A percentile compares a stretch with the other conserved stretches of the same genome.
These are phyloP conservation scores for Tachysurus fulvidraco DNA, from an alignment of 2,113 vertebrate species.

Conservation along the genomic window DNA sequence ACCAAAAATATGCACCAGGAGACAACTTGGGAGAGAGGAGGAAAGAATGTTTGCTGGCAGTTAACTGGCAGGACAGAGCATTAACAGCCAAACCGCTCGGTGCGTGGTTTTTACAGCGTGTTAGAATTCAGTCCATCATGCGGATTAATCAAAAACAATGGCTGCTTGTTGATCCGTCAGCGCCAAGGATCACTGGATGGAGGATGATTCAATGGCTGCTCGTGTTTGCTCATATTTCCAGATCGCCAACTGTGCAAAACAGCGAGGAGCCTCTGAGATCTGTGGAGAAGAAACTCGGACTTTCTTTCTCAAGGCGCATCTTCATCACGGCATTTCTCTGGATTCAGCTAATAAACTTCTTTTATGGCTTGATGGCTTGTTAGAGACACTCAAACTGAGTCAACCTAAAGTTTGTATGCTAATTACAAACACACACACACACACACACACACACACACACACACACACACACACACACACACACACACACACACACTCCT, in stretches of 20 bases:
- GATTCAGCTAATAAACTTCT: background rate
- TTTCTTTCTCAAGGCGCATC: background rate
- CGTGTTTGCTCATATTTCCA: background rate
- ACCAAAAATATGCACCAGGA: slow-evolving; percentile 5
- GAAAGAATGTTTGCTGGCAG: slow-evolving; percentile 11
- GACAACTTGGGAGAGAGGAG: slow-evolving; percentile 12
- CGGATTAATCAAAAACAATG: background rate
- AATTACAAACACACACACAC: background rate
- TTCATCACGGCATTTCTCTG: background rate
- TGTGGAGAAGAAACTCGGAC: background rate
- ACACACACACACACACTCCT: background rate
- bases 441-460: background rate
- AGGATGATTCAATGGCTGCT: background rate
- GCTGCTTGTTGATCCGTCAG: slow-evolving; percentile 14
- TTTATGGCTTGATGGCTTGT: background rate
- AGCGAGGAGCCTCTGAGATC: background rate
- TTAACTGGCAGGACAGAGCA: background rate
- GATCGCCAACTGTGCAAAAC: background rate
- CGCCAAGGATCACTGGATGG: slow-evolving; percentile 8
- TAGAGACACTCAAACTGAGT: background rate
- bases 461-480: background rate
- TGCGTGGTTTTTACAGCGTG: slow-evolving; percentile 1
- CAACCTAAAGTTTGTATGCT: background rate
- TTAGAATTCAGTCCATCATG: slow-evolving; percentile 8
- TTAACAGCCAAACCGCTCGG: slow-evolving; percentile 5